These are phyloP conservation scores for Zaprionus davidi DNA, from an alignment of 1,140 invertebrate genomes.

Conservation along the genomic window DNA sequence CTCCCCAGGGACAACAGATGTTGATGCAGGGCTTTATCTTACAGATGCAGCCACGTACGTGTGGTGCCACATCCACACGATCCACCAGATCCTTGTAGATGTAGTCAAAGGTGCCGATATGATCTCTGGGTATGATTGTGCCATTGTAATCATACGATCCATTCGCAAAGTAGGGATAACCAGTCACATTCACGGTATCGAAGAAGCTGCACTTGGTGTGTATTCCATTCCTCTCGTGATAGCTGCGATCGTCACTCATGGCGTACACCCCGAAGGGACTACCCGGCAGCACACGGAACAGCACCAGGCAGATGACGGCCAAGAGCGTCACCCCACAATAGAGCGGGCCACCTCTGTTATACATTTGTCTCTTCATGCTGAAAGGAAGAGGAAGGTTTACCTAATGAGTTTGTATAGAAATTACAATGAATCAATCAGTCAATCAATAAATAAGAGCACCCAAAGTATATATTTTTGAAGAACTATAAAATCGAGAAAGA, in stretches of 20 bases:
- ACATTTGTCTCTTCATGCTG: slow-evolving; percentile 51
- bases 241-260: slow-evolving; percentile 39
- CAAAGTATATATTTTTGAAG: no score
- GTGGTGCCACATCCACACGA: slow-evolving; percentile 58
- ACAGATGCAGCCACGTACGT: slow-evolving; percentile 73
- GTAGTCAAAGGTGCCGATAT: slow-evolving; percentile 71
- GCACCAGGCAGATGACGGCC: slow-evolving; percentile 44
- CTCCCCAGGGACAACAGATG: slow-evolving; percentile 76
- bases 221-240: slow-evolving; percentile 67
- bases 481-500: no score
- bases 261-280: slow-evolving; percentile 57
- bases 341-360: slow-evolving; percentile 52
- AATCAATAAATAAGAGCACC: no score
- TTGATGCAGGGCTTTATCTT: slow-evolving; percentile 78
- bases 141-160: slow-evolving; percentile 73
- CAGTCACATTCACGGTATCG: slow-evolving; percentile 77
- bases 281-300: slow-evolving; percentile 63
- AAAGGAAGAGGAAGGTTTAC: neutral
- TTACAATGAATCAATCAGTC: no score
- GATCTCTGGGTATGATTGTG: slow-evolving; percentile 62
- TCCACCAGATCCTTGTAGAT: slow-evolving; percentile 64
- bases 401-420: no score
- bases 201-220: slow-evolving; percentile 74
- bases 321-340: slow-evolving; percentile 65
- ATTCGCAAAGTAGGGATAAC: slow-evolving; percentile 51